phyloP scores from a whole-genome alignment of 2,888 invertebrate genomes.

The Trissonchulus sp. region DNA sequence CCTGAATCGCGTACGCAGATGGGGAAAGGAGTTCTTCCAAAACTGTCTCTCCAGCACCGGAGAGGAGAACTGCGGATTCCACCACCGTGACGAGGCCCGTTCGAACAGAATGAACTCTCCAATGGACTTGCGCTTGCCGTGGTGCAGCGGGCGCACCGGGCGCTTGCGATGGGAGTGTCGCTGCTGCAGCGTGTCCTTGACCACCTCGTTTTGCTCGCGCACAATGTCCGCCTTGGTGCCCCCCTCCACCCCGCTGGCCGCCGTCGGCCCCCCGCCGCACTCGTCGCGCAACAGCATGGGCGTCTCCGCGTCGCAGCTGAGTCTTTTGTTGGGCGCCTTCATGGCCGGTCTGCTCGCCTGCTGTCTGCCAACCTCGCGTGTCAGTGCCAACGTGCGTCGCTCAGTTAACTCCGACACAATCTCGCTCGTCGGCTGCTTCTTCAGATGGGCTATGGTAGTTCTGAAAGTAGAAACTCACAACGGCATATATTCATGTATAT shows the following conservation, averaged over 20 bases:
- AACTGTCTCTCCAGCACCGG: constrained; percentile 84
- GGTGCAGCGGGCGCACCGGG: no score
- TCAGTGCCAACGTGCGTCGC: not conserved
- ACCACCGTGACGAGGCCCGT: constrained; percentile 82
- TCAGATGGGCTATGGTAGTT: no score
- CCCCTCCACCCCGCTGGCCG: not conserved
- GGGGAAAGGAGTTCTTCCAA: constrained; percentile 77
- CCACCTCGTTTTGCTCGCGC: not conserved
- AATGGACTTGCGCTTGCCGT: not conserved
- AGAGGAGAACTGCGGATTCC: constrained; percentile 94
- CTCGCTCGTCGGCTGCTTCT: not conserved
- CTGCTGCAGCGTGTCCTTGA: not conserved
- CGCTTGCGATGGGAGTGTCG: no score
- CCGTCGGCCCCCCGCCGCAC: not conserved
- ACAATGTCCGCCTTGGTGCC: no score
- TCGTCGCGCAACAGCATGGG: not conserved
- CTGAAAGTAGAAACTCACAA: no score
- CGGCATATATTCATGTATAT: no score
- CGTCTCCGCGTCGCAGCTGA: constrained; percentile 6
- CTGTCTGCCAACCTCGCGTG: not conserved
- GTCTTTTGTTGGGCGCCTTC: not conserved
- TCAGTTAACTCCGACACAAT: not conserved
- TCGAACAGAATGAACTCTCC: constrained; percentile 67
- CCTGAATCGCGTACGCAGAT: constrained; percentile 83
- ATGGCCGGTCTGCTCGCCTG: no score